Conservation (phyloP, 2,888 invertebrate species). For the Zootermopsis nevadensis region DNA sequence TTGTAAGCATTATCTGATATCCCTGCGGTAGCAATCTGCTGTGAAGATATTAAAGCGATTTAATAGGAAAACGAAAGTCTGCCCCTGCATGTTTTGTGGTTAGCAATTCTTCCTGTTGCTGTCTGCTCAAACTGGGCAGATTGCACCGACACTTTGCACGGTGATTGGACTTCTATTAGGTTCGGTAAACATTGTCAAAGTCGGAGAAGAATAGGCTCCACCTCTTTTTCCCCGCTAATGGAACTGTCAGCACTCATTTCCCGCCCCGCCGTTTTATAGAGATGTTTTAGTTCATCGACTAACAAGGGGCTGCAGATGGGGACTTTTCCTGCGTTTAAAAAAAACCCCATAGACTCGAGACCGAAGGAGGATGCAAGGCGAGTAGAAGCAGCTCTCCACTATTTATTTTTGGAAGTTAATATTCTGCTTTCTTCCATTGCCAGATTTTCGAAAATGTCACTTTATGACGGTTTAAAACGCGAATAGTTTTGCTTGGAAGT, state of each 20-base stretch:
- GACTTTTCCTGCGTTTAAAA: neutral
- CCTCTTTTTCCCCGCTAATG: slow-evolving; percentile 7
- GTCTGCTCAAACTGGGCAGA: neutral
- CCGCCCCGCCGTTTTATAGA: slow-evolving; percentile 2
- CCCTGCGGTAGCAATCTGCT: too few species aligned
- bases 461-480: too few species aligned
- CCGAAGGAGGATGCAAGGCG: neutral
- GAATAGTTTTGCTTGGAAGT: too few species aligned
- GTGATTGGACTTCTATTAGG: slow-evolving; percentile 30
- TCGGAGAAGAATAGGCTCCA: slow-evolving; percentile 3
- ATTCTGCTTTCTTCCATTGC: too few species aligned
- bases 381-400: neutral
- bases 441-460: too few species aligned
- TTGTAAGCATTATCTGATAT: too few species aligned
- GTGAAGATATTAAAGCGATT: too few species aligned
- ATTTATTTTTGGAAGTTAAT: neutral
- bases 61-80: too few species aligned
- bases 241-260: slow-evolving; percentile 31
- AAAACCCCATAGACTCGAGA: neutral
- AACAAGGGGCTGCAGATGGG: slow-evolving; percentile 16
- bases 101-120: too few species aligned
- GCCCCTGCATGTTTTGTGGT: too few species aligned
- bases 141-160: neutral
- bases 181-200: slow-evolving; percentile 20
- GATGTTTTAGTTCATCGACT: slow-evolving; percentile 2